Evolutionary conservation across 2,888 invertebrate species (phyloP).

Genomic region (Onthophagus sagittarius): DNA sequence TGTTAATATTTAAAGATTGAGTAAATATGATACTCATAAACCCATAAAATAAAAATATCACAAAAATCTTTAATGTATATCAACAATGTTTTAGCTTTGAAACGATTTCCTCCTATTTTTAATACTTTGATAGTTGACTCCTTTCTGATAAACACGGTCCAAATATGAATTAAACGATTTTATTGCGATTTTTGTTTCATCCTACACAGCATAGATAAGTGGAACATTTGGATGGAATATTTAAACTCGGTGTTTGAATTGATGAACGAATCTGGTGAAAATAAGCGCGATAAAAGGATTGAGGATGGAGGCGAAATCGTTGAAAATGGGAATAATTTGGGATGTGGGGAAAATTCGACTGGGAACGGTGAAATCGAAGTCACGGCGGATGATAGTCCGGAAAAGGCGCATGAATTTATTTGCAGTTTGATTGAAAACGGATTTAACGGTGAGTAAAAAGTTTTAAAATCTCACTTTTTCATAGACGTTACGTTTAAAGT

Average conservation of each 20-base stretch:
- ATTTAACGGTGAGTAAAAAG: slow-evolving; percentile 39
- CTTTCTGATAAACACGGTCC: too few species aligned
- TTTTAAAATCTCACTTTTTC: too few species aligned
- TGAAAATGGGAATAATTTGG: slow-evolving; percentile 26
- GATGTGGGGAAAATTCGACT: neutral
- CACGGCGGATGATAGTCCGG: slow-evolving; percentile 43
- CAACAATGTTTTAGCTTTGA: too few species aligned
- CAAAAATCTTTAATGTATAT: too few species aligned
- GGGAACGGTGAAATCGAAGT: slow-evolving; percentile 29
- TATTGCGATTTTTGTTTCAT: too few species aligned
- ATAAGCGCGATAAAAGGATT: neutral
- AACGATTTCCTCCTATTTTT: too few species aligned
- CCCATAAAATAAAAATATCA: too few species aligned
- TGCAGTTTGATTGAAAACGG: slow-evolving; percentile 44
- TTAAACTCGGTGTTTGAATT: slow-evolving; percentile 67
- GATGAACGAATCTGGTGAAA: slow-evolving; percentile 39
- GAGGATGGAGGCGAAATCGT: slow-evolving; percentile 15
- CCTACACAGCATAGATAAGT: slow-evolving; percentile 58
- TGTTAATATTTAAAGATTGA: too few species aligned
- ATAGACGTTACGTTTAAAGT: too few species aligned
- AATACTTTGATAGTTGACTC: too few species aligned
- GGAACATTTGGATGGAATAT: slow-evolving; percentile 72
- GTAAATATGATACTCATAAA: too few species aligned
- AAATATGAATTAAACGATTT: too few species aligned
- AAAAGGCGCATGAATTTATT: slow-evolving; percentile 49